Evolutionary conservation across 2,888 invertebrate genomes (phyloP), one percentile per base, ranked within the genome.

Genomic region (Dryobota labecula): DNA sequence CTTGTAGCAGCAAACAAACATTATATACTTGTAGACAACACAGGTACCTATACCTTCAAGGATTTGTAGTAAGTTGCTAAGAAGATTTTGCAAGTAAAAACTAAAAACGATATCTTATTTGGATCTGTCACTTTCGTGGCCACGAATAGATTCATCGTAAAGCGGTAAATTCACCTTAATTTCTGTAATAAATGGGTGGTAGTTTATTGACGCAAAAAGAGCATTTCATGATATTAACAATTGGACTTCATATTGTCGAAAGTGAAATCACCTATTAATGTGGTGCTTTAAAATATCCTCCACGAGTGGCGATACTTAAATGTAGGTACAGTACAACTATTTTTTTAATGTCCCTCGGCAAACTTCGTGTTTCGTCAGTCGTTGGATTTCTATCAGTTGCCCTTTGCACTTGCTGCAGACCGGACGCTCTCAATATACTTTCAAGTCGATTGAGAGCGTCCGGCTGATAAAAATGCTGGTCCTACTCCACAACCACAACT

Each of bases 1-100:
- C 76, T 73, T 62, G 27, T 45, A 15, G 43, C 70, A 36, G 58
- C 74, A 73, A 83, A 85, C 73, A 83, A 80, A 79, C 62, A 70
- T 53, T 60, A 77, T 74, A 69, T 36, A 36, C 36, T 30, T 33
- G 49, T 54, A 60, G n/a, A 43, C 36, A 38, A 53, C 20, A 45
- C 63, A 11, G 53, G 47, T 53, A 33, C 15, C 5, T 33, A 24
- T 27, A 11, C 53, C 2, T 65, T 62, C 27, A 68, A n/a, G n/a
- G 6, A 53, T 77, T 38, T 63, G 9, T 6, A 38, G 18, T 15
- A 51, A 18, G 5, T 20, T 47, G 9, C 47, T 20, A 36, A 8
- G 11, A 24, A n/a, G n/a, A 36, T 53, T 57, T 38, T 18, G 13
- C 0, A 49, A 24, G 27, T 9, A 24, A 24, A 36, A 43, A 41